Conservation (phyloP, 2,113 vertebrate species). For the Aleadryas rufinucha region DNA sequence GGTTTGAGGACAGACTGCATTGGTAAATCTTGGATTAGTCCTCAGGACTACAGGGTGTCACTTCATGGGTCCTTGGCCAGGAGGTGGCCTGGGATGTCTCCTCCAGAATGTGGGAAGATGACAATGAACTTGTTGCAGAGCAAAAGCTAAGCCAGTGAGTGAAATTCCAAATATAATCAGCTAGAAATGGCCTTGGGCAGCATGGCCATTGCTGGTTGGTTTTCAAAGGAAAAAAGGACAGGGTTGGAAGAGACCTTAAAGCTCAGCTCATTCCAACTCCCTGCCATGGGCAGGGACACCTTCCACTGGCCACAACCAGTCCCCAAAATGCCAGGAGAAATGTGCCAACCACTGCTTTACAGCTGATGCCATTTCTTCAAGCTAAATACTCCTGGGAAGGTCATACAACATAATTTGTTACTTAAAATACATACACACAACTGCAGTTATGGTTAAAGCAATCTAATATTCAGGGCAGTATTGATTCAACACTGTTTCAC, state of each 20-base stretch:
- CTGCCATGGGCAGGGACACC: not conserved
- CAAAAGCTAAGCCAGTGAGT: not conserved
- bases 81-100: not conserved
- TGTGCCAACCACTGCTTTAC: not conserved
- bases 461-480: not conserved
- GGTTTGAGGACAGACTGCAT: rapidly evolving
- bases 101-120: not conserved
- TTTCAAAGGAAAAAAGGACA: not conserved
- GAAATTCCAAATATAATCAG: not conserved
- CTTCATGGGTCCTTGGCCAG: not conserved
- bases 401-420: not conserved
- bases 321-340: not conserved
- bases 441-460: not conserved
- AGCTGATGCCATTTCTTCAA: not conserved
- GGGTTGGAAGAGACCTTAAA: not conserved
- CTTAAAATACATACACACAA: not conserved
- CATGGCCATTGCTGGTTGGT: not conserved
- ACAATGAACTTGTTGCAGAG: not conserved
- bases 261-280: not conserved
- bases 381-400: not conserved
- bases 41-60: not conserved
- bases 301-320: not conserved
- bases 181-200: not conserved
- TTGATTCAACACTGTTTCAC: not conserved
- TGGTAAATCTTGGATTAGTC: not conserved